Evolutionary conservation across 2,888 invertebrate species (phyloP), one percentile per base, ranked within the genome.

Genomic region (Thumatha senex): DNA sequence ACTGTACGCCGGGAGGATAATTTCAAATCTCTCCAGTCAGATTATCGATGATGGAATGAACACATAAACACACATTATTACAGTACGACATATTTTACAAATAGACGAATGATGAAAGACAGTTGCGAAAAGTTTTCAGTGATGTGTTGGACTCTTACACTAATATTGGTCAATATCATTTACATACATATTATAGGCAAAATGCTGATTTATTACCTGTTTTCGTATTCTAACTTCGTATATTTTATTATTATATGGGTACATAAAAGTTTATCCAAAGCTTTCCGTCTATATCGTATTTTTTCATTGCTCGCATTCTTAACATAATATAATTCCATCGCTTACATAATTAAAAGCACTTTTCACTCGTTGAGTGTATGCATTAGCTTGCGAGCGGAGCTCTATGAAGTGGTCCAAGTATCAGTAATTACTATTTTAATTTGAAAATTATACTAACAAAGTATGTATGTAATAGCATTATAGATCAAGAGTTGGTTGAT

Each of bases 71-170:
- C 18, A 24, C 18, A 24, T 24, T 24, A 24, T 24, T 24, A 5
- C 5, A 24, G 18, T 24, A 24, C 2, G 18, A 24, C 18, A n/a
- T n/a, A n/a, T n/a, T n/a, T 24, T 5, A 24, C 18, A 24, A 24
- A 24, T 24, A 24, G 18, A 24, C 18, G 44, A 45, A 36, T 35
- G 31, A 48, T 38, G 29, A 15, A 44, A 30, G 31, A 41, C 41
- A 50, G 40, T 41, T 40, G 35, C 29, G 36, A 30, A 45, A 7
- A 34, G 36, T 31, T 50, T 31, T 46, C 38, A 51, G 46, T 51
- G 46, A 51, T 51, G 46, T 46, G 35, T 51, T 40, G 36, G 36
- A 40, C 12, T 35, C 35, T 34, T 39, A 13, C 35, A 24, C 11
- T 40, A 9, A 7, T 18, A 34, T 31, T 0, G 10, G 34, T 12